Conservation (phyloP, 2,113 vertebrate species). For the Cariama cristata region DNA sequence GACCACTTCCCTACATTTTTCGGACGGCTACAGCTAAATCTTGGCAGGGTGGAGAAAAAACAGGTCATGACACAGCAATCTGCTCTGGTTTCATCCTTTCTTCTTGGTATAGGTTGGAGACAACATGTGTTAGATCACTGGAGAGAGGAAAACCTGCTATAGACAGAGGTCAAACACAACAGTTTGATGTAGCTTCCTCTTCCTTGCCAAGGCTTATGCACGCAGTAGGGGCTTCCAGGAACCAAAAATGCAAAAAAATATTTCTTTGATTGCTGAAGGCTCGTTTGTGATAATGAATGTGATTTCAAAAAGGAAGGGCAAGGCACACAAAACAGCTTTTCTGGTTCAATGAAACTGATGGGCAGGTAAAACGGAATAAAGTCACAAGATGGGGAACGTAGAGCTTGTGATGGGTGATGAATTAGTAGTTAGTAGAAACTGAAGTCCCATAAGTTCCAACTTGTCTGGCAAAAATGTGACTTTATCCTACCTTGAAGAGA, state of each 20-base stretch:
- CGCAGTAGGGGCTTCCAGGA: neutral
- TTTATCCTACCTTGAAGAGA: neutral
- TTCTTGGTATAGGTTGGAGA: conserved; percentile 35
- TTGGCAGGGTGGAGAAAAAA: conserved; percentile 38
- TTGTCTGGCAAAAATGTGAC: neutral
- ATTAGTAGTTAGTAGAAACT: neutral
- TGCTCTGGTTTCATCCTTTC: conserved; percentile 50
- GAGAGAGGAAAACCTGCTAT: conserved; percentile 25
- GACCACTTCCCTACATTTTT: conserved; percentile 25
- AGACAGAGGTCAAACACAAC: conserved; percentile 12
- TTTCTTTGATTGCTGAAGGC: conserved; percentile 8
- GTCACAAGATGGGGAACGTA: neutral
- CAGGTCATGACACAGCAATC: conserved; percentile 49
- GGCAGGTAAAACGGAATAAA: neutral
- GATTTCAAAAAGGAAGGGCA: neutral
- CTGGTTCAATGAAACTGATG: conserved; percentile 3
- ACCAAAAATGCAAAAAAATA: neutral
- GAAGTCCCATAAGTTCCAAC: neutral
- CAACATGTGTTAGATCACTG: conserved; percentile 13
- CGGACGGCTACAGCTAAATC: conserved; percentile 36
- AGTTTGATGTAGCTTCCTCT: conserved; percentile 28
- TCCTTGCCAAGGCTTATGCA: neutral
- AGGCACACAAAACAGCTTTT: neutral
- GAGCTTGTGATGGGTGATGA: neutral
- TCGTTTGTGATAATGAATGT: neutral